Evolutionary conservation across 2,113 vertebrate genomes (phyloP), one percentile per base, ranked within the genome.

Genomic region (Passer montanus): DNA sequence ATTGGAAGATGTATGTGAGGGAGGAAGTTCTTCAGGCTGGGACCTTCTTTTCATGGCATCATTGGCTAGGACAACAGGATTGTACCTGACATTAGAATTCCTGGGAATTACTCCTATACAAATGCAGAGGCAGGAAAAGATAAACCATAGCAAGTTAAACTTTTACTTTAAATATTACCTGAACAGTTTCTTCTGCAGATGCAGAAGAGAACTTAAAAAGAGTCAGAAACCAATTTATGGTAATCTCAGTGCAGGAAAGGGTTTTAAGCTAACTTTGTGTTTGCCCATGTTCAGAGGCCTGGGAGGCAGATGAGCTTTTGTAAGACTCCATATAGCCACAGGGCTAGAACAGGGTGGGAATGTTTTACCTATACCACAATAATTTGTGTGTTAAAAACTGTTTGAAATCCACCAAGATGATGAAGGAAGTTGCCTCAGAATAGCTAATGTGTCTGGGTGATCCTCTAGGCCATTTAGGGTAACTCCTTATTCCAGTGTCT

Each of bases 261-360:
- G 64, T 81, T 92, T 94, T 74, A 84, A 70, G 24, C 15, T 80
- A 55, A 24, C 23, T 77, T 78, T 43, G 4, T 33, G 28, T 77
- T 77, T 73, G 33, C 68, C 28, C 67, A 11, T 11, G 27, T 83
- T 86, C 50, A 58, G 55, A 55, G 79, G 55, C 63, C 80, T 92
- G 86, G 64, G 33, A 94, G 41, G 49, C 92, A 93, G 82, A 92
- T 73, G 79, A 90, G 41, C 11, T 69, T 83, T 86, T 88, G 75
- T 93, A 46, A 3, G 3, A 46, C 13, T 93, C 72, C 59, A 55
- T 39, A 58, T 43, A 86, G 75, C 88, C n/a, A 39, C 9, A 67
- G 76, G 85, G 64, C 66, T 84, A 63, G 52, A 94, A 81, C 33
- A 15, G 46, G 0, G 27, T 86, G 68, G 72, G 86, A 89, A 81